Evolutionary conservation across 2,888 invertebrate species (phyloP).

Genomic region (Drosophila nigricruria): DNA sequence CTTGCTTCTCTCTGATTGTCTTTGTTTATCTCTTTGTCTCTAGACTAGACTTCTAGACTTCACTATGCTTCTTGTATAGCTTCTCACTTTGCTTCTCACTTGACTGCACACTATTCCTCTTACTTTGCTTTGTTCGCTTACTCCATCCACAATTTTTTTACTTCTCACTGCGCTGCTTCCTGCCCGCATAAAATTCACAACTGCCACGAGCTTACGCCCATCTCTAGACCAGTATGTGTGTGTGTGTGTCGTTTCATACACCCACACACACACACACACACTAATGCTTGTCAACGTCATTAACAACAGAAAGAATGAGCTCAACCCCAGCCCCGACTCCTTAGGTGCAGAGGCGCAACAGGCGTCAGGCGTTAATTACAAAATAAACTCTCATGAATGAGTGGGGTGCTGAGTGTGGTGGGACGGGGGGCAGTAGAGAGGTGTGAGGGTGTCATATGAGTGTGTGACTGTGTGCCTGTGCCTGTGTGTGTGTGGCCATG

Average conservation of each 20-base stretch:
- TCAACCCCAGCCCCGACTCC: slow-evolving; percentile 4
- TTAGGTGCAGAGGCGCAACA: slow-evolving; percentile 75
- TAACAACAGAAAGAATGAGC: slow-evolving; percentile 68
- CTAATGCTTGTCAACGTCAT: slow-evolving; percentile 66
- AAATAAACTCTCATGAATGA: slow-evolving; percentile 83
- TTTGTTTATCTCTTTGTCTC: not conserved
- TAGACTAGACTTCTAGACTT: not conserved
- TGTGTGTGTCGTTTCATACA: not conserved
- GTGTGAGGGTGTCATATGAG: slow-evolving; percentile 14
- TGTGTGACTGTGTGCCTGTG: slow-evolving; percentile 22
- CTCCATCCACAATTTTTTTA: too few relatives aligned
- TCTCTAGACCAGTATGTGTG: slow-evolving; percentile 16
- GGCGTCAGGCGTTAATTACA: slow-evolving; percentile 85
- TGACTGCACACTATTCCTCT: not conserved
- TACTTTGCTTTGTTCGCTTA: not conserved
- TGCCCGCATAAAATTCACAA: slow-evolving; percentile 10
- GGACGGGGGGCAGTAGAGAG: not conserved
- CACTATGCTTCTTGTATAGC: too few relatives aligned
- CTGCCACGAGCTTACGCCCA: slow-evolving; percentile 13
- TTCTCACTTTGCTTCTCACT: too few relatives aligned
- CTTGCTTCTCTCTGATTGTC: not conserved
- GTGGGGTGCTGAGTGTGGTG: slow-evolving; percentile 9
- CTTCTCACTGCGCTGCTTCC: slow-evolving; percentile 1
- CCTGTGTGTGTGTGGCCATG: slow-evolving; percentile 56
- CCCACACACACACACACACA: slow-evolving; percentile 1